phyloP scores from a whole-genome alignment of 2,888 invertebrate genomes.

The Limulus polyphemus region DNA sequence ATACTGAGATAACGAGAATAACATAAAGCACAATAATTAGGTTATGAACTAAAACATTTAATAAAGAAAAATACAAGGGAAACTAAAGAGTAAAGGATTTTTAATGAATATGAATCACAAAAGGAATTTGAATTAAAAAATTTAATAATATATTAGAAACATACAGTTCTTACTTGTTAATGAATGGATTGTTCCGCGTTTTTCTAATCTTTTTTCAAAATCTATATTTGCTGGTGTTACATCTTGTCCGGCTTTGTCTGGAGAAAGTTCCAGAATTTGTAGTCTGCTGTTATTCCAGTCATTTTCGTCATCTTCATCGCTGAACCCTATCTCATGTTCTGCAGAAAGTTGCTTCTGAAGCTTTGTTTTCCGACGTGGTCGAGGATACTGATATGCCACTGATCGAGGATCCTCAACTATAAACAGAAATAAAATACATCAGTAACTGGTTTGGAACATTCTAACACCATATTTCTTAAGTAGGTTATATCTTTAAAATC shows the following conservation, averaged over 20 bases:
- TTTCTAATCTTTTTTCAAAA: slow-evolving; percentile 45
- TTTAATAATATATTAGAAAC: no score
- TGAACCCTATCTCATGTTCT: slow-evolving; percentile 22
- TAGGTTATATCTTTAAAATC: no score
- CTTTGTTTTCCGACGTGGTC: slow-evolving; percentile 49
- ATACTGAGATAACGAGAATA: no score
- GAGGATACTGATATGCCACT: slow-evolving; percentile 58
- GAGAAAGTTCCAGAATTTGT: slow-evolving; percentile 58
- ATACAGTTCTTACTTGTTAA: slow-evolving; percentile 10
- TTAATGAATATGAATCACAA: no score
- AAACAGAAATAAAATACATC: no score
- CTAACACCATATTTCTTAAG: no score
- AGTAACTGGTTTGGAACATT: neutral
- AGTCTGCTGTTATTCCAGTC: slow-evolving; percentile 54
- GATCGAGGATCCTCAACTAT: slow-evolving; percentile 14
- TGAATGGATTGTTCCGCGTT: slow-evolving; percentile 39
- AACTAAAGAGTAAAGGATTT: no score
- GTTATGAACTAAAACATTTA: no score
- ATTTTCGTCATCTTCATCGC: slow-evolving; percentile 33
- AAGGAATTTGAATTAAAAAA: no score
- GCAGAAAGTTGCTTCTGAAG: neutral
- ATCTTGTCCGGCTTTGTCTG: slow-evolving; percentile 74
- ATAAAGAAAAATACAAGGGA: no score
- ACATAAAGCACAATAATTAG: no score
- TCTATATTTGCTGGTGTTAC: slow-evolving; percentile 72